Conservation (phyloP, 2,113 vertebrate genomes). For the Triplophysa tibetana region DNA sequence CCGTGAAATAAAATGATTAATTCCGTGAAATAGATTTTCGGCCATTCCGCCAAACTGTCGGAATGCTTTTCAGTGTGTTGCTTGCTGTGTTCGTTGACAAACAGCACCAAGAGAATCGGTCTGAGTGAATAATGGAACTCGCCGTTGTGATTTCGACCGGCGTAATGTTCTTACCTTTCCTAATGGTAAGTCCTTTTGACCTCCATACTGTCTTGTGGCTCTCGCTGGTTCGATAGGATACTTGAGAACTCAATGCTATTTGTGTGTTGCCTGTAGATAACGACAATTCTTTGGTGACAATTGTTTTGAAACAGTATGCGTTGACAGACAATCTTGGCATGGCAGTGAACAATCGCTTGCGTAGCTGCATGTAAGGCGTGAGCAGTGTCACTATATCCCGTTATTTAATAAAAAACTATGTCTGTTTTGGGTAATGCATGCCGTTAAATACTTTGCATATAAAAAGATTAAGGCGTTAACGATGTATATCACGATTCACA, state of each 20-base stretch:
- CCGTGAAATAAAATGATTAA: too few relatives aligned
- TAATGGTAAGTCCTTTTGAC: constrained; percentile 30
- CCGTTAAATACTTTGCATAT: too few relatives aligned
- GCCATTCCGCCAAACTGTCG: neutral
- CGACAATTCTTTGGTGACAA: constrained; percentile 6
- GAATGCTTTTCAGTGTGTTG: constrained; percentile 1
- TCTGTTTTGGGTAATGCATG: too few relatives aligned
- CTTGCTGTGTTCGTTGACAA: too few relatives aligned
- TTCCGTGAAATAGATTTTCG: too few relatives aligned
- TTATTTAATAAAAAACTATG: too few relatives aligned
- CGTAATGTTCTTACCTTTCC: constrained; percentile 17
- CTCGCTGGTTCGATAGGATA: neutral
- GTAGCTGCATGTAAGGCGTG: too few relatives aligned
- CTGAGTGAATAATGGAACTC: constrained; percentile 39
- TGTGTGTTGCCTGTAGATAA: constrained; percentile 22
- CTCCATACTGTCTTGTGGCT: neutral
- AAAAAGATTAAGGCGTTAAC: too few relatives aligned
- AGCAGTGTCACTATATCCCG: too few relatives aligned
- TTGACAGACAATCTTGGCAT: constrained; percentile 33
- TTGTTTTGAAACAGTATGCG: constrained; percentile 19
- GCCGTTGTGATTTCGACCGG: neutral
- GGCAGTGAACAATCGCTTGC: neutral
- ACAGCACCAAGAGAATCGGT: too few relatives aligned
- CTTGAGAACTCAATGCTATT: neutral
- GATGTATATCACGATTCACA: too few relatives aligned